phyloP scores from a whole-genome alignment of 92 coral and sea anemone genomes.

The Palythoa heliodiscus region DNA sequence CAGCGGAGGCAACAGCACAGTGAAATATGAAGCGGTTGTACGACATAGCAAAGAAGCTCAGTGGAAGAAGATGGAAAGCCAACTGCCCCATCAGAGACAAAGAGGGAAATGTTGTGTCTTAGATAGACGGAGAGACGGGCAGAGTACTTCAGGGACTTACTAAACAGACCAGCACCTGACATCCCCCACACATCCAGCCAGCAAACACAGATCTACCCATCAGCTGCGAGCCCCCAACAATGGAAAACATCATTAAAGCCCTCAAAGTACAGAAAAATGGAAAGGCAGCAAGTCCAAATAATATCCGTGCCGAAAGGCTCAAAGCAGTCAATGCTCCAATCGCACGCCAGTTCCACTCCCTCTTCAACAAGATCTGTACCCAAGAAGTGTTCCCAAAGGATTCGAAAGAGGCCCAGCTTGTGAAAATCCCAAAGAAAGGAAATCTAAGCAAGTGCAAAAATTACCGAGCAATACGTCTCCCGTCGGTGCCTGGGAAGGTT shows the following conservation, averaged over 20 bases:
- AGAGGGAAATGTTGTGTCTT: neutral
- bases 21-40: constrained; percentile 7
- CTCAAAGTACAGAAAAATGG: too few species aligned
- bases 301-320: too few species aligned
- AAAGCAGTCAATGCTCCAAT: too few species aligned
- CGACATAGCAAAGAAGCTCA: constrained; percentile 10
- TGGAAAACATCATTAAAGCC: neutral
- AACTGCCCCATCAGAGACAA: constrained; percentile 1
- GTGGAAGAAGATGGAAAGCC: constrained; percentile 1
- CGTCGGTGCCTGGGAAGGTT: too few species aligned
- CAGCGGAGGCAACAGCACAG: constrained; percentile 1
- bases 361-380: too few species aligned
- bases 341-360: too few species aligned
- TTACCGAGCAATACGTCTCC: too few species aligned
- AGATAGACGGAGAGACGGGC: neutral
- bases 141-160: constrained; percentile 5
- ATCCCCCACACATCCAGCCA: constrained; percentile 3
- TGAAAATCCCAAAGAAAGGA: too few species aligned
- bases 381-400: too few species aligned
- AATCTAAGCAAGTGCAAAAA: too few species aligned
- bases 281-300: too few species aligned
- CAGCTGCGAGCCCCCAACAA: neutral
- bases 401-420: too few species aligned
- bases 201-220: neutral
- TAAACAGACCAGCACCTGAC: constrained; percentile 16